Evolutionary conservation across 2,888 invertebrate genomes (phyloP).

Genomic region (Ochlodes sylvanus): DNA sequence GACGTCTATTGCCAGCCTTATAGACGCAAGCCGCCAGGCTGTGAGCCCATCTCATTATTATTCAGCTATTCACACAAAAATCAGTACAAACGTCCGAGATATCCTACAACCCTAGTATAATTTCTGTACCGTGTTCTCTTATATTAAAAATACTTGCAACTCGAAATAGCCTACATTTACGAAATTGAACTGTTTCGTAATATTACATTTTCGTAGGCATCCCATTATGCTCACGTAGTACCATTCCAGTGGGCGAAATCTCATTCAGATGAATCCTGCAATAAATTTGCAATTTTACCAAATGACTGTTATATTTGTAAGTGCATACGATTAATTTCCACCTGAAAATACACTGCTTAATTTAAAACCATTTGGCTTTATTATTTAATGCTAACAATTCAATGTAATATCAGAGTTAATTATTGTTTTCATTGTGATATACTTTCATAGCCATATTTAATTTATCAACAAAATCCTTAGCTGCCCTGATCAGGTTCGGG

Average conservation of each 20-base stretch:
- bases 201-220: constrained; percentile 23
- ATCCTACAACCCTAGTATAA: background rate
- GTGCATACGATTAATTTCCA: background rate
- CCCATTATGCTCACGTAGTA: constrained; percentile 11
- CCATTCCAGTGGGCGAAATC: constrained; percentile 25
- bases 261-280: constrained; percentile 16
- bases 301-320: constrained; percentile 12
- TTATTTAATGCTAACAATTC: too few relatives aligned
- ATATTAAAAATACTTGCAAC: constrained; percentile 22
- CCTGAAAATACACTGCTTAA: background rate
- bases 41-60: too few relatives aligned
- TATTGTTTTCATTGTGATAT: too few relatives aligned
- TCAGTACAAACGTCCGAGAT: background rate
- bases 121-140: constrained; percentile 7
- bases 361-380: too few relatives aligned
- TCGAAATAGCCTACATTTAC: constrained; percentile 21
- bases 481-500: too few relatives aligned
- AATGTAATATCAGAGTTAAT: too few relatives aligned
- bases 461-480: too few relatives aligned
- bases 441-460: too few relatives aligned
- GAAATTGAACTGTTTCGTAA: constrained; percentile 31
- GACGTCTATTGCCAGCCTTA: too few relatives aligned
- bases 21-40: too few relatives aligned
- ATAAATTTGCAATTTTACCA: constrained; percentile 15
- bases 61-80: too few relatives aligned